Conservation (phyloP, 1,140 invertebrate genomes). For the Pogonus chalceus region DNA sequence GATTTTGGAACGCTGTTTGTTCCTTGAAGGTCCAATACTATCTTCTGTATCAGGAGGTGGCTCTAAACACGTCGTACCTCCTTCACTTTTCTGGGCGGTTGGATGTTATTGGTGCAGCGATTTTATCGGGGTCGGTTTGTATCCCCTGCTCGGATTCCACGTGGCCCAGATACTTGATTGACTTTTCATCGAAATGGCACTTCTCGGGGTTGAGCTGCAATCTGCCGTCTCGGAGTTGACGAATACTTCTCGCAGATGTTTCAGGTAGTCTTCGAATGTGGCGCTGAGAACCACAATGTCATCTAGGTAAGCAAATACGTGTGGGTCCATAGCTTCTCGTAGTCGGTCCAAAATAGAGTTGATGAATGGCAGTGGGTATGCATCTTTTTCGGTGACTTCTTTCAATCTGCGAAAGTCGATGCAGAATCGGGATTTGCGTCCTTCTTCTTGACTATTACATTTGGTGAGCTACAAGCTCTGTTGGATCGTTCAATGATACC, state of each 20-base stretch:
- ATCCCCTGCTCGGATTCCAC: neutral
- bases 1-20: neutral
- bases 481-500: constrained; percentile 24
- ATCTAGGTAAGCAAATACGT: neutral
- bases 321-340: constrained; percentile 8
- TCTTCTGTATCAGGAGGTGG: neutral
- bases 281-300: neutral
- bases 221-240: too few relatives aligned
- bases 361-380: constrained; percentile 17
- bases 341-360: constrained; percentile 21
- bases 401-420: too few relatives aligned
- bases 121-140: neutral
- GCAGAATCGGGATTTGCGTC: too few relatives aligned
- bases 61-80: too few relatives aligned
- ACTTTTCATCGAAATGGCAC: neutral
- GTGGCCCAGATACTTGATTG: neutral
- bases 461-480: constrained; percentile 33
- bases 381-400: constrained; percentile 29
- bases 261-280: neutral
- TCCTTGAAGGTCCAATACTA: neutral
- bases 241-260: neutral
- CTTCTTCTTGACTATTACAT: constrained; percentile 39
- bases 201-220: neutral
- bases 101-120: neutral
- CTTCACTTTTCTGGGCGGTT: too few relatives aligned